These are phyloP conservation scores for Pungitius pungitius DNA, from an alignment of 2,113 vertebrate genomes.

Conservation along the genomic window DNA sequence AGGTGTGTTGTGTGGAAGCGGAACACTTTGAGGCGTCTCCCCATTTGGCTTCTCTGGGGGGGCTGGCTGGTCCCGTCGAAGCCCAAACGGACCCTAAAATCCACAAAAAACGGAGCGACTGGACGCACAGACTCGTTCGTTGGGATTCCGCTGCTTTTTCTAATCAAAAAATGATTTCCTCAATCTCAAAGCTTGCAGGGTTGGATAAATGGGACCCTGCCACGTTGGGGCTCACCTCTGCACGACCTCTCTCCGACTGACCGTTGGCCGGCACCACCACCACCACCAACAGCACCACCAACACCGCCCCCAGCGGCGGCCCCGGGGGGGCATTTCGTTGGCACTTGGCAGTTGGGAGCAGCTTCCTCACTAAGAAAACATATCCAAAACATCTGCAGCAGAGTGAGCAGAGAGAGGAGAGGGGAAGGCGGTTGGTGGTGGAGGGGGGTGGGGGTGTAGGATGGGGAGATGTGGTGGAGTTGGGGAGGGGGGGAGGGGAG, in stretches of 20 bases:
- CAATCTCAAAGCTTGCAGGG: conserved; percentile 23
- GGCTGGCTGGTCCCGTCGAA: conserved; percentile 37
- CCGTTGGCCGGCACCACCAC: conserved; percentile 20
- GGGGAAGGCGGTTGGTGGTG: conserved; percentile 44
- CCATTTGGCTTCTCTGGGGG: conserved; percentile 2
- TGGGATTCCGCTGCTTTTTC: conserved; percentile 7
- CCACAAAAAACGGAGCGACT: conserved; percentile 18
- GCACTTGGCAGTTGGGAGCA: conserved; percentile 52
- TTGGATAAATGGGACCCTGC: conserved; percentile 38
- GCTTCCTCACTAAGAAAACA: conserved; percentile 63
- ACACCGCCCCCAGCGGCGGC: conserved; percentile 25
- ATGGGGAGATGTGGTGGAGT: conserved; percentile 50
- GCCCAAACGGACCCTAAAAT: conserved; percentile 45
- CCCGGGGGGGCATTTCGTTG: conserved; percentile 53
- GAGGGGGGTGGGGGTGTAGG: neutral
- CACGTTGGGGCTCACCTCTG: conserved; percentile 48
- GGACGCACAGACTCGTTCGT: neutral
- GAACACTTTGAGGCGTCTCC: conserved; percentile 14
- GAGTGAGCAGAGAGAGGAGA: conserved; percentile 59
- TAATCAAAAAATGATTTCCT: conserved; percentile 12
- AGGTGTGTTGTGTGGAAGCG: conserved; percentile 9
- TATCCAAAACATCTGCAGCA: conserved; percentile 77
- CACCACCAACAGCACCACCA: conserved; percentile 6
- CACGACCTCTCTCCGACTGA: conserved; percentile 52
- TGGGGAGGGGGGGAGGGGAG: conserved; percentile 9